Conservation (phyloP, 2,113 vertebrate species). For the Heterocephalus glaber region DNA sequence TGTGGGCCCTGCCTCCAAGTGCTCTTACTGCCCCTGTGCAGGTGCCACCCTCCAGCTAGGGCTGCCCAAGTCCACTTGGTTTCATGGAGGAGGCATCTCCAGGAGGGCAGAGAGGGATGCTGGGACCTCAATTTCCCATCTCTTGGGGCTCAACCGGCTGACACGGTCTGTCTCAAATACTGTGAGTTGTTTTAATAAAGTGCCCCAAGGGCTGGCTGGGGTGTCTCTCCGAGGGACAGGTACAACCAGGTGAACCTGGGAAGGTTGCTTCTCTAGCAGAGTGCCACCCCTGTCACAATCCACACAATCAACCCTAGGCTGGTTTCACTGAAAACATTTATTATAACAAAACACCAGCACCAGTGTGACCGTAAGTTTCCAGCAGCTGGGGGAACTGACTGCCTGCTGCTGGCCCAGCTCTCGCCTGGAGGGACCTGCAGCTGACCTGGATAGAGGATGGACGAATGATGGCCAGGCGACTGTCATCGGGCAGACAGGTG, state of each 20-base stretch:
- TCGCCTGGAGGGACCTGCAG: not conserved
- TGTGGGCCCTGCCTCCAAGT: constrained; percentile 80
- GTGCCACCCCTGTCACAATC: not conserved
- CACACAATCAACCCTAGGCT: not conserved
- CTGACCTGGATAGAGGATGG: not conserved
- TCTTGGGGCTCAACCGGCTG: not conserved
- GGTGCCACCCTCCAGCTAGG: not conserved
- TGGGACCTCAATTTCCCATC: not conserved
- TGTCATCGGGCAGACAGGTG: not conserved
- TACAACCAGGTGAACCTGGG: not conserved
- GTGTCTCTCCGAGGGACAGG: not conserved
- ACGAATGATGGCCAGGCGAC: not conserved
- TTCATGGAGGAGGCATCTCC: not conserved
- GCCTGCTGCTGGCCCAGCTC: not conserved
- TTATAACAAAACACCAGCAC: not conserved
- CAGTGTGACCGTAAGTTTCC: not conserved
- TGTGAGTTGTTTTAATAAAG: constrained; percentile 77
- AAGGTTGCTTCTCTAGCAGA: not conserved
- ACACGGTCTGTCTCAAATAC: constrained; percentile 52
- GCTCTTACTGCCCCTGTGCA: constrained; percentile 82
- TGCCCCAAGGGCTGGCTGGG: constrained; percentile 59
- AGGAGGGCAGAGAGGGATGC: not conserved
- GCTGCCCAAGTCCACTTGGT: not conserved
- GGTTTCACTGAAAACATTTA: constrained; percentile 62
- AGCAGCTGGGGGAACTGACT: not conserved